Evolutionary conservation across 1,140 invertebrate genomes (phyloP).

Genomic region (Tribolium castaneum): DNA sequence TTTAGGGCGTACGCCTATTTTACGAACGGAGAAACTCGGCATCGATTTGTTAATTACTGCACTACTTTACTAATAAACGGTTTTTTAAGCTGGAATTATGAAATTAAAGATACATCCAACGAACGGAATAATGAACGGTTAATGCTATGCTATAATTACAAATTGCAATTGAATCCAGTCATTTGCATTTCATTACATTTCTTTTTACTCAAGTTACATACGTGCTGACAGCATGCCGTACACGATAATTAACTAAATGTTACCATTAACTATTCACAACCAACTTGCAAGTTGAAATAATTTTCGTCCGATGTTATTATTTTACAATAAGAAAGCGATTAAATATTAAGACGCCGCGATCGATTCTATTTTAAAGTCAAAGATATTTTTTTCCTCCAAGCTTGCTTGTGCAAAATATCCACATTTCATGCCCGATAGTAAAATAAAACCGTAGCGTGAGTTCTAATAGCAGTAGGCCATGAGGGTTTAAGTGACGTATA

Average conservation of each 20-base stretch:
- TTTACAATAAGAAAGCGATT: too few relatives aligned
- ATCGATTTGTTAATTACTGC: conserved; percentile 29
- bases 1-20: conserved; percentile 4
- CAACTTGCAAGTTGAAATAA: background rate
- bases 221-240: background rate
- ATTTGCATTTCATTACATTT: background rate
- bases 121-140: conserved; percentile 2
- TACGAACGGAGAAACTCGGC: background rate
- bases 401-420: background rate
- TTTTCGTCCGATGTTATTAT: too few relatives aligned
- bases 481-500: conserved; percentile 62
- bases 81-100: conserved; percentile 4
- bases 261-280: background rate
- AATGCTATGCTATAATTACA: background rate
- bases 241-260: background rate
- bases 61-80: background rate
- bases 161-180: conserved; percentile 20
- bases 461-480: conserved; percentile 58
- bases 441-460: conserved; percentile 53
- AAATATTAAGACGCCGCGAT: too few relatives aligned
- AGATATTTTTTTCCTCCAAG: background rate
- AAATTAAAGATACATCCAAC: conserved; percentile 20
- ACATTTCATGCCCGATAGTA: conserved; percentile 7
- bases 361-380: background rate
- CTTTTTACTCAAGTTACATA: background rate